These are phyloP conservation scores for Telenomus remus DNA, from an alignment of 1,140 invertebrate species.

Conservation along the genomic window DNA sequence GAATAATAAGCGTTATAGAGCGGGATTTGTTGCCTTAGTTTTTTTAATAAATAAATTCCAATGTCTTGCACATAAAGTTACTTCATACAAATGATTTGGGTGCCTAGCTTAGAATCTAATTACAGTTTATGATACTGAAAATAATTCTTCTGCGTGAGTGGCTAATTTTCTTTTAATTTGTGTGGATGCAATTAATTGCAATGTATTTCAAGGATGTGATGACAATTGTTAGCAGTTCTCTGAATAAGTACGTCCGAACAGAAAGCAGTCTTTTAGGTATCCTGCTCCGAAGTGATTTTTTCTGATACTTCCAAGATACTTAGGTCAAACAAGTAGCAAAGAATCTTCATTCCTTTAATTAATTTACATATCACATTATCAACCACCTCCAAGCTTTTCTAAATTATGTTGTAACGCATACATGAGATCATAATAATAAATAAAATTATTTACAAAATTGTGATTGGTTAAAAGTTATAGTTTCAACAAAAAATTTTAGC, in stretches of 20 bases:
- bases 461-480: background rate
- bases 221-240: no score
- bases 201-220: no score
- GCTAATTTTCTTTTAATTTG: conserved; percentile 44
- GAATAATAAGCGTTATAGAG: background rate
- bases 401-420: conserved; percentile 53
- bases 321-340: conserved; percentile 41
- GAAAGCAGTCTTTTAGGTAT: no score
- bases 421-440: background rate
- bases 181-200: conserved; percentile 23
- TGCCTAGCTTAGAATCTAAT: conserved; percentile 34
- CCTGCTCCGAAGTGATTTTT: background rate
- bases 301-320: conserved; percentile 26
- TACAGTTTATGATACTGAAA: conserved; percentile 43
- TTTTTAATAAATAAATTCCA: no score
- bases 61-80: no score
- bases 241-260: no score
- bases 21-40: no score
- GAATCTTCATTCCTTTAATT: conserved; percentile 41
- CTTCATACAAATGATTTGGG: conserved; percentile 20
- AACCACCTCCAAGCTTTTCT: conserved; percentile 39
- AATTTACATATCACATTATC: conserved; percentile 61
- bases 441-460: conserved; percentile 1
- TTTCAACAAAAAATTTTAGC: no score
- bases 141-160: conserved; percentile 51